Evolutionary conservation across 2,113 vertebrate genomes (phyloP).

Genomic region (Bagarius yarrelli): DNA sequence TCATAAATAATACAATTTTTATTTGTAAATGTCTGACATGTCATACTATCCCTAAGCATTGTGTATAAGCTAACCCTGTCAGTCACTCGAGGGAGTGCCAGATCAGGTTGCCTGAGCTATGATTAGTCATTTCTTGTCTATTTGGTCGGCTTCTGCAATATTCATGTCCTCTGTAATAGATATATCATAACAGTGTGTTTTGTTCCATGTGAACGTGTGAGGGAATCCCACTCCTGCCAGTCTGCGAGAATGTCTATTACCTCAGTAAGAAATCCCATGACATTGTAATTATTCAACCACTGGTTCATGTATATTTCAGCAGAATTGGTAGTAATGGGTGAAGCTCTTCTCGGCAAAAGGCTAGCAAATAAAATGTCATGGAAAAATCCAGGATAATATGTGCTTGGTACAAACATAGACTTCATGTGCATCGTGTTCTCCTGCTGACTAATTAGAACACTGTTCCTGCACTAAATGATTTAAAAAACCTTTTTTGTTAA

Average conservation of each 20-base stretch:
- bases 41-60: slow-evolving; percentile 56
- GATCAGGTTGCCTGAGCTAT: slow-evolving; percentile 68
- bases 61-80: slow-evolving; percentile 57
- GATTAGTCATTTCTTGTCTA: slow-evolving; percentile 70
- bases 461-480: not conserved
- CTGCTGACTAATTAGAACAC: not conserved
- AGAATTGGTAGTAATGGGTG: slow-evolving; percentile 53
- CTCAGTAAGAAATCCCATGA: slow-evolving; percentile 57
- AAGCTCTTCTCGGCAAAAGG: slow-evolving; percentile 47
- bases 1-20: slow-evolving; percentile 52
- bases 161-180: slow-evolving; percentile 60
- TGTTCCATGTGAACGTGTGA: slow-evolving; percentile 60
- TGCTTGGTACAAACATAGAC: slow-evolving; percentile 33
- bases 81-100: slow-evolving; percentile 55
- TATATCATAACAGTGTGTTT: slow-evolving; percentile 56
- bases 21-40: slow-evolving; percentile 39
- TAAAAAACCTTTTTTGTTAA: not conserved
- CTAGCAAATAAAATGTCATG: slow-evolving; percentile 59
- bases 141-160: slow-evolving; percentile 69
- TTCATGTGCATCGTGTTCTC: slow-evolving; percentile 39
- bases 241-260: slow-evolving; percentile 54
- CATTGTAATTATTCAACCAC: slow-evolving; percentile 66
- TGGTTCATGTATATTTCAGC: slow-evolving; percentile 66
- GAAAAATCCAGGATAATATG: slow-evolving; percentile 60
- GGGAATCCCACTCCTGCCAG: slow-evolving; percentile 63